Percentiles rank a stretch among this genome's conserved stretches.
These are phyloP conservation scores for Trichogramma dendrolimi DNA, from an alignment of 2,888 invertebrate genomes.

Conservation along the genomic window DNA sequence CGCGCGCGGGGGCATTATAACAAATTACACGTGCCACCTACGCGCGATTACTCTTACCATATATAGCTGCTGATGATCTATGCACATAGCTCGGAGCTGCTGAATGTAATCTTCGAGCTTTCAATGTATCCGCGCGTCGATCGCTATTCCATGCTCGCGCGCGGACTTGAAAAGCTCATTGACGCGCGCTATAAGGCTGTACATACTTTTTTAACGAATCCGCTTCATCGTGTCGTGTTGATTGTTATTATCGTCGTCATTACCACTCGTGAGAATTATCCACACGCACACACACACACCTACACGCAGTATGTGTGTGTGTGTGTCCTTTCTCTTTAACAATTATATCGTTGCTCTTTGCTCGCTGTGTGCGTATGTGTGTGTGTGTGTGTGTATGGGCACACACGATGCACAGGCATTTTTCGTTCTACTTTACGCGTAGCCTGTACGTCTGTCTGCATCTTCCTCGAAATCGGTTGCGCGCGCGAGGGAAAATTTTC, in stretches of 20 bases:
- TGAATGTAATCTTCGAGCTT: too few relatives aligned
- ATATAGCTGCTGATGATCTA: too few relatives aligned
- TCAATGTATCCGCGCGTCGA: too few relatives aligned
- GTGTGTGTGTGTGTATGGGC: background rate
- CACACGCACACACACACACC: background rate
- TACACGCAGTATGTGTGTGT: constrained; percentile 4
- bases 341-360: constrained; percentile 16
- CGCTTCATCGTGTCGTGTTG: too few relatives aligned
- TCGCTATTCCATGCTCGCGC: too few relatives aligned
- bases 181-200: too few relatives aligned
- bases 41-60: too few relatives aligned
- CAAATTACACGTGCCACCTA: too few relatives aligned
- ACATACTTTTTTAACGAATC: background rate
- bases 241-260: constrained; percentile 5
- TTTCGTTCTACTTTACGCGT: constrained; percentile 10
- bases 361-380: constrained; percentile 26
- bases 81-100: too few relatives aligned
- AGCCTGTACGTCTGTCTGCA: constrained; percentile 15
- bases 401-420: background rate
- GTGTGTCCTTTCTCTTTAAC: constrained; percentile 30
- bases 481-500: constrained; percentile 24
- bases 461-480: constrained; percentile 4
- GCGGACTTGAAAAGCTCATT: too few relatives aligned
- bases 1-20: too few relatives aligned
- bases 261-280: constrained; percentile 28